These are phyloP conservation scores for Micrastur ruficollis DNA, from an alignment of 2,797 vertebrate species.

Conservation along the genomic window DNA sequence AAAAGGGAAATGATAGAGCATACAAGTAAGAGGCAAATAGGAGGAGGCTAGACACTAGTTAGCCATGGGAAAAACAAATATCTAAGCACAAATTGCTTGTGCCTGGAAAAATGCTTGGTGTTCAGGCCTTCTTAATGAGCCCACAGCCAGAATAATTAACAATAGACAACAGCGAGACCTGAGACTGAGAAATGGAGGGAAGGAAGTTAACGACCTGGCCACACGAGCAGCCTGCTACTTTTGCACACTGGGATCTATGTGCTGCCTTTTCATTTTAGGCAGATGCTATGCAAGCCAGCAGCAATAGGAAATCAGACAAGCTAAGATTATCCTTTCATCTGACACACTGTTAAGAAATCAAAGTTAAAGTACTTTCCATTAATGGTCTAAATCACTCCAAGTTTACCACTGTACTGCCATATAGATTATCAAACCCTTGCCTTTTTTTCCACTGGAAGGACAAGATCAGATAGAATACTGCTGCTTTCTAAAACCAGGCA, in stretches of 20 bases:
- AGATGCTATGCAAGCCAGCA: not conserved
- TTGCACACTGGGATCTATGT: not conserved
- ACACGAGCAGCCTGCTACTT: not conserved
- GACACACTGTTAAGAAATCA: not conserved
- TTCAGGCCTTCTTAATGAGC: not conserved
- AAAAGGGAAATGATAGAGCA: not conserved
- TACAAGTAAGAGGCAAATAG: not conserved
- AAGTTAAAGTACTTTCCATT: not conserved
- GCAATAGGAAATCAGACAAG: not conserved
- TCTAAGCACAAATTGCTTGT: not conserved
- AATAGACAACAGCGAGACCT: not conserved
- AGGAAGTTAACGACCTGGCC: slow-evolving; percentile 21
- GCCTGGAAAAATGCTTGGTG: not conserved
- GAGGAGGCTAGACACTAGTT: not conserved
- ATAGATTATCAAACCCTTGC: not conserved
- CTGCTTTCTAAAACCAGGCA: not conserved
- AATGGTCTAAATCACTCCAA: not conserved
- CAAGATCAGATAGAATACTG: not conserved
- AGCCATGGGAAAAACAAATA: not conserved
- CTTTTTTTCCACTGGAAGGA: not conserved
- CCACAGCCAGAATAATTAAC: not conserved
- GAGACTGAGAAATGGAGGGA: slow-evolving; percentile 6
- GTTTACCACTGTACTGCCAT: not conserved
- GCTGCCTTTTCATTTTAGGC: not conserved
- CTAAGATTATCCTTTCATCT: not conserved